A percentile compares a stretch with the other conserved stretches of the same genome.
Evolutionary conservation across 2,888 invertebrate genomes (phyloP).

Genomic region (Volucella inflata): DNA sequence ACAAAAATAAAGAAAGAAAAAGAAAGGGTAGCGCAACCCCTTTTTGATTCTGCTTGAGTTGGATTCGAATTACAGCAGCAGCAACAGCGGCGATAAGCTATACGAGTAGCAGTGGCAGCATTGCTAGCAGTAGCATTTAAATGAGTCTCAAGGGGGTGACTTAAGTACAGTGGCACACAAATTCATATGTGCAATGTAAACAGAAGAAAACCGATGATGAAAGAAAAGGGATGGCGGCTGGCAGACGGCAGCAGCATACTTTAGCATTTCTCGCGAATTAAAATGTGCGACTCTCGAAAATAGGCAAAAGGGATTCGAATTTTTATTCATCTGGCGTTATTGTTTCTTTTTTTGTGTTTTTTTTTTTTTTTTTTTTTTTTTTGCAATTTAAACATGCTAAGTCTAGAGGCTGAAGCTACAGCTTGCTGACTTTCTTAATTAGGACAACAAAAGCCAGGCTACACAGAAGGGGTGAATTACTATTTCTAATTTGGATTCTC

Average conservation of each 20-base stretch:
- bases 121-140: constrained; percentile 39
- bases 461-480: constrained; percentile 14
- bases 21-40: constrained; percentile 46
- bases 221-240: constrained; percentile 4
- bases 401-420: no score
- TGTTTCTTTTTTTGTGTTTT: constrained; percentile 34
- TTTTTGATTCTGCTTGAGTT: constrained; percentile 44
- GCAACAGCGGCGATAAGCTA: constrained; percentile 1
- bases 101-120: not conserved
- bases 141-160: constrained; percentile 72
- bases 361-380: no score
- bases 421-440: constrained; percentile 43
- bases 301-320: constrained; percentile 43
- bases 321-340: constrained; percentile 49
- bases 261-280: constrained; percentile 27
- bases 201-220: constrained; percentile 22
- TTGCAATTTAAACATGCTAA: no score
- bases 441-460: constrained; percentile 21
- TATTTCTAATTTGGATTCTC: not conserved
- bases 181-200: constrained; percentile 41
- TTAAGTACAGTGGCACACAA: constrained; percentile 32
- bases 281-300: constrained; percentile 48
- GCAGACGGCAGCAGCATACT: not conserved
- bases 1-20: constrained; percentile 7
- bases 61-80: constrained; percentile 60